Conservation (phyloP, 2,888 invertebrate genomes). For the Eumacrocentrus americanus region DNA sequence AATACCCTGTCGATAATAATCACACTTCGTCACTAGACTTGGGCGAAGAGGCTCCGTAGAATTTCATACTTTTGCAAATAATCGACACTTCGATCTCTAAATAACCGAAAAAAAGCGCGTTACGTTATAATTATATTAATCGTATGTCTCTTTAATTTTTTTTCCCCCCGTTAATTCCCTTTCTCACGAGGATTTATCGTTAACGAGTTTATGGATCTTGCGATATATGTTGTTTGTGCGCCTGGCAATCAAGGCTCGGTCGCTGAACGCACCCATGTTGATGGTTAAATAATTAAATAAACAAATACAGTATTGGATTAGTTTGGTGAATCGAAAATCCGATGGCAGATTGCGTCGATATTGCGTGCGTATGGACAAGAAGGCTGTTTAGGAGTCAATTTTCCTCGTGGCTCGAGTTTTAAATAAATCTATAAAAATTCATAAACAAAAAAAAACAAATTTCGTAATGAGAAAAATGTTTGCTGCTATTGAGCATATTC, state of each 20-base stretch:
- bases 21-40: slow-evolving; percentile 53
- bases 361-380: background rate
- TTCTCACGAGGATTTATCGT: slow-evolving; percentile 32
- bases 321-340: slow-evolving; percentile 5
- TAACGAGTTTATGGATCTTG: slow-evolving; percentile 29
- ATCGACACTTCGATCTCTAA: slow-evolving; percentile 53
- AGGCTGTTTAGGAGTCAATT: background rate
- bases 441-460: background rate
- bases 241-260: slow-evolving; percentile 37
- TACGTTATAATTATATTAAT: slow-evolving; percentile 30
- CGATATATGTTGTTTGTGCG: slow-evolving; percentile 31
- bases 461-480: background rate
- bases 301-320: slow-evolving; percentile 10
- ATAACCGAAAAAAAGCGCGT: slow-evolving; percentile 39
- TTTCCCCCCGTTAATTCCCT: slow-evolving; percentile 14
- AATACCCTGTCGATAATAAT: slow-evolving; percentile 56
- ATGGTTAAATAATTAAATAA: slow-evolving; percentile 12
- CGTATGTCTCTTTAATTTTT: slow-evolving; percentile 16
- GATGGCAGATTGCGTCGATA: slow-evolving; percentile 27
- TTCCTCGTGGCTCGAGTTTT: slow-evolving; percentile 4
- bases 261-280: slow-evolving; percentile 22
- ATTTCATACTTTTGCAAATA: slow-evolving; percentile 61
- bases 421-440: background rate
- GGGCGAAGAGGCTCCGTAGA: slow-evolving; percentile 53
- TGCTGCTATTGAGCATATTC: background rate